These are phyloP conservation scores for Premnoplex brunnescens DNA, from an alignment of 2,797 vertebrate species.

Conservation along the genomic window DNA sequence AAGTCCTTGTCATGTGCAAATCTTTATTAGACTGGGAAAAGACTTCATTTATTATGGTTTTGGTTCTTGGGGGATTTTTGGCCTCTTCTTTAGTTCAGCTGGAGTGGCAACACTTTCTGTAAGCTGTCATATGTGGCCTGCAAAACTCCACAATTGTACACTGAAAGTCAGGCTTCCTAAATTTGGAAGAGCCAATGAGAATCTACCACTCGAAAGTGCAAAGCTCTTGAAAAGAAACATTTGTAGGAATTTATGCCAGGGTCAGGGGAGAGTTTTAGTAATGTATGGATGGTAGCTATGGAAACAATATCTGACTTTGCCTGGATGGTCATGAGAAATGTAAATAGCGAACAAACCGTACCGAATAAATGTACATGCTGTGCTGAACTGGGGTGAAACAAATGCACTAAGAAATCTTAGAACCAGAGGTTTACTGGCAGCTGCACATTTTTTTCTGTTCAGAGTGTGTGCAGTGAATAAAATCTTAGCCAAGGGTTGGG, in stretches of 20 bases:
- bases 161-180: background rate
- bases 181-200: background rate
- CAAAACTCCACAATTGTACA: background rate
- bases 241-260: background rate
- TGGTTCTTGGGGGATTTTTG: background rate
- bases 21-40: background rate
- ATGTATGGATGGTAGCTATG: slow-evolving; percentile 14
- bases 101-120: background rate
- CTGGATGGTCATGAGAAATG: background rate
- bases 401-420: background rate
- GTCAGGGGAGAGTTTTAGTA: background rate
- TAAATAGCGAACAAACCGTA: background rate
- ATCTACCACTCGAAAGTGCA: background rate
- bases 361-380: slow-evolving; percentile 12
- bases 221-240: background rate
- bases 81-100: background rate
- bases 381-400: slow-evolving; percentile 1
- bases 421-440: background rate
- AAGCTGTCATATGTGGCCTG: background rate
- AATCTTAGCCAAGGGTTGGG: background rate
- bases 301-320: slow-evolving; percentile 33
- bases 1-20: background rate
- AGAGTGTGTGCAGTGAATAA: background rate
- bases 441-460: background rate
- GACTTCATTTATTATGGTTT: background rate